Conservation (phyloP, 2,113 vertebrate species). For the Barbus barbus region DNA sequence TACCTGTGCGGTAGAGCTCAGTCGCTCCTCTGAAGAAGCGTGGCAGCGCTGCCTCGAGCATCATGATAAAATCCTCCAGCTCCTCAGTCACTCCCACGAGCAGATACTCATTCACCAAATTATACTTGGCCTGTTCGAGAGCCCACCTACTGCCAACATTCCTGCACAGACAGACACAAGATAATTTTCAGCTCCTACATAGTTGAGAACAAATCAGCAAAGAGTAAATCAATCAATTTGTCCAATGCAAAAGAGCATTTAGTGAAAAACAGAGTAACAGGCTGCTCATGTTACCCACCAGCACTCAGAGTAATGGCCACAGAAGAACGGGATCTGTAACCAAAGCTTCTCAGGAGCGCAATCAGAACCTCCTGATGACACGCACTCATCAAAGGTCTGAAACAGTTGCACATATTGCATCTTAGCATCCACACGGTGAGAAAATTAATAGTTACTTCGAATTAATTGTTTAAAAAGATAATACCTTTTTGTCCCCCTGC, state of each 20-base stretch:
- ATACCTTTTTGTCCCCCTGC: slow-evolving; percentile 81
- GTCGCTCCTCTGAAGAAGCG: slow-evolving; percentile 97
- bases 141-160: slow-evolving; percentile 98
- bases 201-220: neutral
- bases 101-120: slow-evolving; percentile 97
- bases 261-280: slow-evolving; percentile 54
- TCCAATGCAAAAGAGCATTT: slow-evolving; percentile 63
- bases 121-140: slow-evolving; percentile 98
- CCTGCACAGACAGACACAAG: slow-evolving; percentile 72
- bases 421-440: neutral
- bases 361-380: slow-evolving; percentile 93
- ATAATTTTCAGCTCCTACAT: slow-evolving; percentile 2
- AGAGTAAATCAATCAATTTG: neutral
- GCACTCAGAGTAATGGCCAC: slow-evolving; percentile 98
- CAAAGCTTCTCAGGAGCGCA: slow-evolving; percentile 98
- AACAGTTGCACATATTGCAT: neutral
- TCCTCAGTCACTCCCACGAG: slow-evolving; percentile 97
- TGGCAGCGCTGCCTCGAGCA: slow-evolving; percentile 94
- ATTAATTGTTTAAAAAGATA: neutral
- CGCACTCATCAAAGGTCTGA: slow-evolving; percentile 98
- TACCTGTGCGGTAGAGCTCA: slow-evolving; percentile 96
- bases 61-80: slow-evolving; percentile 98
- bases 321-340: slow-evolving; percentile 99
- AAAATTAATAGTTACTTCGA: neutral
- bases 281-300: slow-evolving; percentile 77